Conservation (phyloP, 2,888 invertebrate genomes). For the Zeuzera pyrina region DNA sequence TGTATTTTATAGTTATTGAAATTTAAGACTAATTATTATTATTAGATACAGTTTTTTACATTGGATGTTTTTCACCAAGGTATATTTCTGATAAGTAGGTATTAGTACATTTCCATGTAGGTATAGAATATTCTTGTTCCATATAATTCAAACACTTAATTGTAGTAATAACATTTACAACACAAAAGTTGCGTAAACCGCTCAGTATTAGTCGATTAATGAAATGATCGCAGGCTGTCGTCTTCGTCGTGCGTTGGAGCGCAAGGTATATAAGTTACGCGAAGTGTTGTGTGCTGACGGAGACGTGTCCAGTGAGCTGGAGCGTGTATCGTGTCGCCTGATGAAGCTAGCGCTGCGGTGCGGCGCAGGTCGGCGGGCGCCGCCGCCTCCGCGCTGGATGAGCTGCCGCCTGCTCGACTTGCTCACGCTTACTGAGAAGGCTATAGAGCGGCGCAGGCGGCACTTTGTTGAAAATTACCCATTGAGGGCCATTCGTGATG, state of each 20-base stretch:
- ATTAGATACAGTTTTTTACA: too few species aligned
- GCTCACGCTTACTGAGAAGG: constrained; percentile 49
- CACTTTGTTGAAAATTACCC: constrained; percentile 30
- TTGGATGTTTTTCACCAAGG: too few species aligned
- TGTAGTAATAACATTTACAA: too few species aligned
- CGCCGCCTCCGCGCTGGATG: constrained; percentile 47
- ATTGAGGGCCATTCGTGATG: constrained; percentile 30
- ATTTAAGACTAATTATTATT: too few species aligned
- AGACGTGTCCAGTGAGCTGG: constrained; percentile 46
- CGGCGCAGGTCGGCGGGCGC: constrained; percentile 25
- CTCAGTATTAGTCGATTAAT: too few species aligned
- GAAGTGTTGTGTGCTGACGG: constrained; percentile 42
- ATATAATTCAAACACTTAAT: too few species aligned
- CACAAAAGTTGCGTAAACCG: too few species aligned
- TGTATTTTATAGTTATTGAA: too few species aligned
- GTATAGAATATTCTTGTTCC: too few species aligned
- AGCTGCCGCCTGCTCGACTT: constrained; percentile 53
- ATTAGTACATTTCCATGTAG: too few species aligned
- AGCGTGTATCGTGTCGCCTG: constrained; percentile 46
- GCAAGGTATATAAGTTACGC: constrained; percentile 45
- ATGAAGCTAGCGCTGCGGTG: constrained; percentile 46
- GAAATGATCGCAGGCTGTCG: constrained; percentile 42
- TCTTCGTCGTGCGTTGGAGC: constrained; percentile 44
- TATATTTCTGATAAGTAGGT: too few species aligned
- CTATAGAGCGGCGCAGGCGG: constrained; percentile 40